Evolutionary conservation across 2,888 invertebrate species (phyloP), one percentile per base, ranked within the genome.

Genomic region (Trachelus stipa): DNA sequence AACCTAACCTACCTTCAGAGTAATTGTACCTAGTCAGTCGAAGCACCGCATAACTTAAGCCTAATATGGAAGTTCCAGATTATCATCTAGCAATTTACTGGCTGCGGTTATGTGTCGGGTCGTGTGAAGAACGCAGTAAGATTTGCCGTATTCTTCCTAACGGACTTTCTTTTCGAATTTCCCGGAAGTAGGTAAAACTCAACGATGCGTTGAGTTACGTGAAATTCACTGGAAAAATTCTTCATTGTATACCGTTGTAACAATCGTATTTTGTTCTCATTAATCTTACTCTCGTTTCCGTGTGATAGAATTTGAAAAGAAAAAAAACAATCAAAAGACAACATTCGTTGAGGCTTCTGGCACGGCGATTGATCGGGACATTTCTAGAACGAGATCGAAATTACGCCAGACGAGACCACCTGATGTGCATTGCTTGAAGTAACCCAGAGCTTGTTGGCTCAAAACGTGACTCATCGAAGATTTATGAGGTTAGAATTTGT

Each of bases 1-100:
- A 34, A 12, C 73, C 77, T 80, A 84, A 80, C 82, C 82, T 82
- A 82, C 80, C 79, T 79, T 71, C 37, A 31, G 75, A 81, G 79
- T 75, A 80, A 80, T 78, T 78, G 80, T 76, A 80, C 76, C 75
- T 79, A 79, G 79, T 80, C 83, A 34, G 73, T 34, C 76, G 35
- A 75, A 56, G 69, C 33, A n/a, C 40, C 56, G 30, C 68, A 77
- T 73, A 75, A 71, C 76, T 77, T 75, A 73, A 69, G 76, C 75
- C 73, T 35, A 74, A 83, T 83, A 83, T 83, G 81, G 81, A 80
- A 79, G 80, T 77, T 79, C 76, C 23, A 81, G 84, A 84, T 84
- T 82, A 83, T 79, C 77, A 84, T 79, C 68, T 37, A 68, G 73
- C 74, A 37, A 78, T 82, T 81, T 82, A 79, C 81, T 77, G 69